Conservation (phyloP, 1,140 invertebrate species). For the Phenacoccus solenopsis region DNA sequence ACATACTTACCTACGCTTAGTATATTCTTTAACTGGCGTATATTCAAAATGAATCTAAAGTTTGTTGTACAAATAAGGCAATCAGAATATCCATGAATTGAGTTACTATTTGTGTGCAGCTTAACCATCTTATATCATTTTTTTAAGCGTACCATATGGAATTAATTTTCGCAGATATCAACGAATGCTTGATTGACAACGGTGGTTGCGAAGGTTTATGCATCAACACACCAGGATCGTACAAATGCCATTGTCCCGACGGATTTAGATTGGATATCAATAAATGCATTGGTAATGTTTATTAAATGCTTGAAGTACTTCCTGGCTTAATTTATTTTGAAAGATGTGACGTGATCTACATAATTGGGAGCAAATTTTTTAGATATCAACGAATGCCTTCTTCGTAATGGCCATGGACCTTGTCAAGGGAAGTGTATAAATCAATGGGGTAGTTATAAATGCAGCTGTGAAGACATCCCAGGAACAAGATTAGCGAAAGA, state of each 20-base stretch:
- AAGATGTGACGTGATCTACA: too few relatives aligned
- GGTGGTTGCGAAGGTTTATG: slow-evolving; percentile 52
- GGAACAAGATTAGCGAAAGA: slow-evolving; percentile 46
- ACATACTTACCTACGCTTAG: too few relatives aligned
- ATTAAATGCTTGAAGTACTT: not conserved
- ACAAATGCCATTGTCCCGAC: slow-evolving; percentile 38
- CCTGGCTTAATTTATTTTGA: too few relatives aligned
- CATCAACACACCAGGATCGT: slow-evolving; percentile 40
- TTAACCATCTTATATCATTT: too few relatives aligned
- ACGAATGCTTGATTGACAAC: slow-evolving; percentile 38
- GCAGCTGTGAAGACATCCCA: slow-evolving; percentile 39
- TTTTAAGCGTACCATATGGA: too few relatives aligned
- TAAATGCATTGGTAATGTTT: slow-evolving; percentile 32
- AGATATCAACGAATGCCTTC: slow-evolving; percentile 48
- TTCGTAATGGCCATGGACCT: slow-evolving; percentile 47
- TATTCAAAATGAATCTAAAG: too few relatives aligned
- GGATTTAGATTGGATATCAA: slow-evolving; percentile 37
- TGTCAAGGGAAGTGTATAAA: slow-evolving; percentile 54
- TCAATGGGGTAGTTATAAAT: slow-evolving; percentile 44
- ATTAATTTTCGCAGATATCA: not conserved
- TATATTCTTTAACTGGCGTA: too few relatives aligned
- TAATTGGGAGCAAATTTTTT: too few relatives aligned
- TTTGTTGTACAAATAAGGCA: too few relatives aligned
- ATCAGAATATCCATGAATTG: too few relatives aligned
- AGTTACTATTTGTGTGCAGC: too few relatives aligned